Evolutionary conservation across 2,888 invertebrate genomes (phyloP).

Genomic region (Gnatocerus cornutus): DNA sequence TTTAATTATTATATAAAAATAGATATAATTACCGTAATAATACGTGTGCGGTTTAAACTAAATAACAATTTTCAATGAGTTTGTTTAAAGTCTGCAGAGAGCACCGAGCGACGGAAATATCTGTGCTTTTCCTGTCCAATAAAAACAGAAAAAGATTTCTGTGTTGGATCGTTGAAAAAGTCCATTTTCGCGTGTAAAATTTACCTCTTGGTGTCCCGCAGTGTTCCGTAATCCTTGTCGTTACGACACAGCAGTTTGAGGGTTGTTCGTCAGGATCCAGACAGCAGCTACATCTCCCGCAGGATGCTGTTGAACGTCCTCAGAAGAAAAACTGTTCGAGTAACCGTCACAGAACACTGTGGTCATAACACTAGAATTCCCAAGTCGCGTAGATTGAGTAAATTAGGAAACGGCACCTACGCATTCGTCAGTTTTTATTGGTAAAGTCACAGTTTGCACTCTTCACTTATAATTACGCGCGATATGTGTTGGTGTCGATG

Average conservation of each 20-base stretch:
- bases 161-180: no score
- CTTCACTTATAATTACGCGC: slow-evolving; percentile 54
- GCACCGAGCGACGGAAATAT: no score
- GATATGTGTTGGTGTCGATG: slow-evolving; percentile 56
- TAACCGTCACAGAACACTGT: slow-evolving; percentile 33
- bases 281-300: slow-evolving; percentile 42
- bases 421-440: slow-evolving; percentile 62
- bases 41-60: no score
- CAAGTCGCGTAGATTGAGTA: slow-evolving; percentile 60
- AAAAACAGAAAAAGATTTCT: no score
- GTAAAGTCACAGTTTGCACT: slow-evolving; percentile 61
- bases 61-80: no score
- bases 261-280: slow-evolving; percentile 9
- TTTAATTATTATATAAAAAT: no score
- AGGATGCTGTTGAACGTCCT: slow-evolving; percentile 12
- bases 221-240: slow-evolving; percentile 1
- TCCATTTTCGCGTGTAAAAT: neutral
- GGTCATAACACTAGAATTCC: slow-evolving; percentile 46
- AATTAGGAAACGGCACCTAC: slow-evolving; percentile 68
- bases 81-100: no score
- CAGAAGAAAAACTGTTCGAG: slow-evolving; percentile 5
- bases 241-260: slow-evolving; percentile 7
- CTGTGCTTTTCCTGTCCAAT: no score
- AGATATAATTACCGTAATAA: no score
- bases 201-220: slow-evolving; percentile 24